Conservation (phyloP, 2,888 invertebrate genomes). For the Cremastobaeus sp. region DNA sequence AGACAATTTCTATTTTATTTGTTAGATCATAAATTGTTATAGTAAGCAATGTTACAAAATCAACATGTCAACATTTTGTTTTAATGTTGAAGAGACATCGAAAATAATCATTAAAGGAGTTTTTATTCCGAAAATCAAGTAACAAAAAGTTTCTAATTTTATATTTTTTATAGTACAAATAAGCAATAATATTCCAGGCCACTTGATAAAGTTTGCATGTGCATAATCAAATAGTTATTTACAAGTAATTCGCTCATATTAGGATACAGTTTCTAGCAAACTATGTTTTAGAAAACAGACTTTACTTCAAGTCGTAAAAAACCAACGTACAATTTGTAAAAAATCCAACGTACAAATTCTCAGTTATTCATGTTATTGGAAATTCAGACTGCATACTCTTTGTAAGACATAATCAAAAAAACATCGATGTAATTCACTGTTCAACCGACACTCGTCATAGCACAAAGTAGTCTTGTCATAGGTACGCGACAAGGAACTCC, state of each 20-base stretch:
- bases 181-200: constrained; percentile 1
- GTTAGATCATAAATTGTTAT: constrained; percentile 32
- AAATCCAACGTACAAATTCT: background rate
- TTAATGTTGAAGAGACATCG: constrained; percentile 15
- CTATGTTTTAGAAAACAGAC: too few relatives aligned
- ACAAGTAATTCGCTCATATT: background rate
- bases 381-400: too few relatives aligned
- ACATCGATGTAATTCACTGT: constrained; percentile 18
- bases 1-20: constrained; percentile 25
- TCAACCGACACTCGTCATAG: constrained; percentile 46
- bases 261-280: too few relatives aligned
- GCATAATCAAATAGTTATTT: constrained; percentile 4
- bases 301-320: too few relatives aligned
- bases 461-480: constrained; percentile 43
- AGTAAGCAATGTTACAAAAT: constrained; percentile 14
- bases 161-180: constrained; percentile 37
- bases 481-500: constrained; percentile 26
- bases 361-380: background rate
- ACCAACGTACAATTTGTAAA: too few relatives aligned
- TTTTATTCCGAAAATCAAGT: constrained; percentile 23
- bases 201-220: constrained; percentile 8
- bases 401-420: background rate
- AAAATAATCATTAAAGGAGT: constrained; percentile 10
- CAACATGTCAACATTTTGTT: constrained; percentile 10
- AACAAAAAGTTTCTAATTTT: constrained; percentile 38